phyloP scores from a whole-genome alignment of 2,888 invertebrate species.

The Pristionchus arcanus region DNA sequence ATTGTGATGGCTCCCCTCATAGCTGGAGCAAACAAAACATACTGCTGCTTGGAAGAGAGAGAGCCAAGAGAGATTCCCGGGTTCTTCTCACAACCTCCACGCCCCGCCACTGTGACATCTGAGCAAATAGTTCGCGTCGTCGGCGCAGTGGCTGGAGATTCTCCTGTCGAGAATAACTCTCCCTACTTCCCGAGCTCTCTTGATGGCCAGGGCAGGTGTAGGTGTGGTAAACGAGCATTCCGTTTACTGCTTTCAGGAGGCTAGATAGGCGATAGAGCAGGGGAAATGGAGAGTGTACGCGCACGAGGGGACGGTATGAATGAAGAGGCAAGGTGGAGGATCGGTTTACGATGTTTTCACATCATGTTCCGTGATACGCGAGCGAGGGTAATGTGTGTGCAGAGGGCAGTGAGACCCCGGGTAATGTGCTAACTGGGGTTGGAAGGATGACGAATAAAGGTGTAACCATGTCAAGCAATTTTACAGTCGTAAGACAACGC shows the following conservation, averaged over 20 bases:
- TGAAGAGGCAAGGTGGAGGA: not conserved
- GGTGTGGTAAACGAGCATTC: not conserved
- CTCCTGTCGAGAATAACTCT: not conserved
- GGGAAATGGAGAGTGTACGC: not conserved
- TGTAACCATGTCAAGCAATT: too few species aligned
- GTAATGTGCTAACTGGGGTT: not conserved
- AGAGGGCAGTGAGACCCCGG: not conserved
- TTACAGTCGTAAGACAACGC: too few species aligned
- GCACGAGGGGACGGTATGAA: not conserved
- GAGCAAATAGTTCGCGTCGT: conserved; percentile 8
- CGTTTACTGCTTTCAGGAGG: not conserved
- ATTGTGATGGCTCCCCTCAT: not conserved
- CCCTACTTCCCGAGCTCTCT: not conserved
- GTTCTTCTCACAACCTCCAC: conserved; percentile 33
- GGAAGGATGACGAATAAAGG: not conserved
- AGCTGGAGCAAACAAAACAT: not conserved
- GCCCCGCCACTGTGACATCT: not conserved
- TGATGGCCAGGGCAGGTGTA: not conserved
- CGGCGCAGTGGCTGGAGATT: not conserved
- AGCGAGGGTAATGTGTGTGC: not conserved
- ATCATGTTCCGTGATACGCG: not conserved
- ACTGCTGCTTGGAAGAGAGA: not conserved
- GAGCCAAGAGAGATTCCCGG: not conserved
- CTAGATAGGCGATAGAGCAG: not conserved
- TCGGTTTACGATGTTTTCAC: conserved; percentile 25